These are phyloP conservation scores for Melanargia galathea DNA, from an alignment of 2,888 invertebrate genomes.

Conservation along the genomic window DNA sequence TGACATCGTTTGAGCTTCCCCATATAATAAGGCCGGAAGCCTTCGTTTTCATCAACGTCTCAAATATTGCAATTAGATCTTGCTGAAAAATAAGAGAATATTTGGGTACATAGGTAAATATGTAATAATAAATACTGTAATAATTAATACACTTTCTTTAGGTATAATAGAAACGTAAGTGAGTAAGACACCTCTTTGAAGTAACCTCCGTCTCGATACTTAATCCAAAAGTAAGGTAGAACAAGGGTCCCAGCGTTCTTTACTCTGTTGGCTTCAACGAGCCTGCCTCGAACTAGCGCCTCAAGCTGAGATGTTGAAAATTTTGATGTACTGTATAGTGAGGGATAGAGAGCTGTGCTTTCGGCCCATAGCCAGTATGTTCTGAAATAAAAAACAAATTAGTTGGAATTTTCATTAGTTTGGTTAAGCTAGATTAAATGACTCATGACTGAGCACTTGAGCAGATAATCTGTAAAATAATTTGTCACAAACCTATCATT, in stretches of 20 bases:
- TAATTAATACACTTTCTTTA: too few species aligned
- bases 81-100: constrained; percentile 69
- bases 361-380: constrained; percentile 86
- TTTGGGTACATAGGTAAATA: background rate
- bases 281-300: constrained; percentile 83
- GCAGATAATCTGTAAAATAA: background rate
- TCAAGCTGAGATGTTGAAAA: constrained; percentile 74
- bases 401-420: background rate
- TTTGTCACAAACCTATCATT: constrained; percentile 82
- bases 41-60: constrained; percentile 78
- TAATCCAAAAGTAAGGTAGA: constrained; percentile 87
- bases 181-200: constrained; percentile 76
- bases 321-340: constrained; percentile 84
- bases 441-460: background rate
- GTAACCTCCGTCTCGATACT: constrained; percentile 84
- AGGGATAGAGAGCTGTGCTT: constrained; percentile 86
- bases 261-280: constrained; percentile 84
- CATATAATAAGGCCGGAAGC: constrained; percentile 87
- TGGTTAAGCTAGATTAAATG: background rate
- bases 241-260: constrained; percentile 61
- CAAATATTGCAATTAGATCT: constrained; percentile 80
- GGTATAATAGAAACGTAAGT: too few species aligned
- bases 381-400: constrained; percentile 59
- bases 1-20: constrained; percentile 89
- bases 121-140: too few species aligned